A percentile compares a stretch with the other conserved stretches of the same genome.
Conservation (phyloP, 2,113 vertebrate species). For the Phoenicopterus ruber region DNA sequence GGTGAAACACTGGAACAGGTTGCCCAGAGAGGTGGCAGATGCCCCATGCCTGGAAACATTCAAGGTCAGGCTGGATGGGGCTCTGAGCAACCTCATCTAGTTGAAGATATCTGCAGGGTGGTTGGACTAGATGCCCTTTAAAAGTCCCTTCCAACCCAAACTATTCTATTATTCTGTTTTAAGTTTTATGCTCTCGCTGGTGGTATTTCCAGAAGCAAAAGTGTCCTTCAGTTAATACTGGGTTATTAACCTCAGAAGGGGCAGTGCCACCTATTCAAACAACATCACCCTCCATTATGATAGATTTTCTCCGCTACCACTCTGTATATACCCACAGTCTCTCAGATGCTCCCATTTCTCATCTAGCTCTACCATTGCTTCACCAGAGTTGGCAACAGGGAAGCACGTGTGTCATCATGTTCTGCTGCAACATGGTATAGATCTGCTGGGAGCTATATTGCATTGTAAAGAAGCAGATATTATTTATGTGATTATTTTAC, state of each 20-base stretch:
- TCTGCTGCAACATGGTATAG: not conserved
- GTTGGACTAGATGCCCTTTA: too few relatives aligned
- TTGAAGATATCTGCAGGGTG: too few relatives aligned
- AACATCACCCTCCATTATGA: not conserved
- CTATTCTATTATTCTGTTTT: too few relatives aligned
- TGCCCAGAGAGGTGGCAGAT: too few relatives aligned
- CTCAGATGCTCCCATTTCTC: not conserved
- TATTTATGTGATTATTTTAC: not conserved
- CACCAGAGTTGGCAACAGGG: not conserved
- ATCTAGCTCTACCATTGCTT: not conserved
- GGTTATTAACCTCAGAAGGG: not conserved
- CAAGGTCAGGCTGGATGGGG: too few relatives aligned
- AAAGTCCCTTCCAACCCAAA: too few relatives aligned
- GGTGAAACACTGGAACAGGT: too few relatives aligned
- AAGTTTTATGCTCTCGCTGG: not conserved
- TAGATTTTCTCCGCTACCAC: not conserved
- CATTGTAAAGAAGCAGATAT: not conserved
- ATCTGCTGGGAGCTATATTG: not conserved
- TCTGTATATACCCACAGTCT: not conserved
- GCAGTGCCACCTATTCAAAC: not conserved
- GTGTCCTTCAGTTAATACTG: not conserved
- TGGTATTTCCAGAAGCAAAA: not conserved
- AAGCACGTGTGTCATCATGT: not conserved
- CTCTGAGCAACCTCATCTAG: too few relatives aligned
- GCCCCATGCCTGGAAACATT: too few relatives aligned